Evolutionary conservation across 1,140 invertebrate genomes (phyloP), one percentile per base, ranked within the genome.

Genomic region (Diuraphis noxia): DNA sequence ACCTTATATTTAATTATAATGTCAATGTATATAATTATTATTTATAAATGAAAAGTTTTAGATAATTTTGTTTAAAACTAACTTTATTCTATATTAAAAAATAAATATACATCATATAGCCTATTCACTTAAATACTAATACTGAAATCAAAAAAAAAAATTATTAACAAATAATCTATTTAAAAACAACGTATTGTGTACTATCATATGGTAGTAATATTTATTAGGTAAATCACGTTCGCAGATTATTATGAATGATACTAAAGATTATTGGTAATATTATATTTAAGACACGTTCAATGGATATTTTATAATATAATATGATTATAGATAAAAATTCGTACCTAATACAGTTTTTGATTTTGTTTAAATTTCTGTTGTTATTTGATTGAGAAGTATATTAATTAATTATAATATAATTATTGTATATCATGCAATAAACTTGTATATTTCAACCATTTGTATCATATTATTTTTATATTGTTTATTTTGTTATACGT

Each of bases 191-290:
- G 8, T 38, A 81, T 81, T 25, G 79, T 9, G 8, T 49, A 49
- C 23, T 85, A 46, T 85, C n/a, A n/a, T 84, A 86, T 86, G 21
- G 23, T 46, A 34, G 8, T 9, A 49, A 85, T 49, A 46, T 85
- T 46, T 46, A 5, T 85, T 49, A 49, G 43, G 43, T 46, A 46
- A 85, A 85, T 85, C 84, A 49, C 43, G 84, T 85, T 85, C 36
- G 7, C 23, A 85, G 43, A 52, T 86, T 43, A 81, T 30, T 81
- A 52, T 86, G 21, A 49, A 86, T 36, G 84, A 86, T 52, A 86
- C 23, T 86, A 52, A 25, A 86, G 21, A 52, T 49, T 36, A 52
- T 30, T 86, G 10, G 52, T 38, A 34, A 52, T n/a, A 34, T 46
- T 43, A 86, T 4, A 85, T 85, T 34, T 86, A 25, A 38, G 19